Percentiles rank a stretch among this genome's conserved stretches.
phyloP scores from a whole-genome alignment of 2,888 invertebrate species.

The Hyles lineata region DNA sequence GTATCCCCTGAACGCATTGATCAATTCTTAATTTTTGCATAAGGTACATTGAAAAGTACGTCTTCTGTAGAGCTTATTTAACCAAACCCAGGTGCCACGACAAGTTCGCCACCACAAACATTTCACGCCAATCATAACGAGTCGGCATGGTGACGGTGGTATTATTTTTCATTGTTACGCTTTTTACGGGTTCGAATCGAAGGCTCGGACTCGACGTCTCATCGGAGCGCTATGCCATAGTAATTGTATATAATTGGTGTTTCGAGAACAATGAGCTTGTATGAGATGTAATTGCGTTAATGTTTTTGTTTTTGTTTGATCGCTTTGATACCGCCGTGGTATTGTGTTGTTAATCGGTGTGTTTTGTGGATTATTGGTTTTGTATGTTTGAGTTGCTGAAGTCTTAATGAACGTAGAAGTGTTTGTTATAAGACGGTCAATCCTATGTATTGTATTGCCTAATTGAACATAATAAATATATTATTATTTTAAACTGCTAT shows the following conservation, averaged over 20 bases:
- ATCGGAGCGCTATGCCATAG: conserved; percentile 80
- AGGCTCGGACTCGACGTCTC: conserved; percentile 55
- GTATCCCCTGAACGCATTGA: no score
- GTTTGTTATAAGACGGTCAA: no score
- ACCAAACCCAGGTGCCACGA: not conserved
- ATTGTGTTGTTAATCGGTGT: conserved; percentile 51
- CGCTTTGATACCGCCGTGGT: conserved; percentile 75
- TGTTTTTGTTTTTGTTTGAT: conserved; percentile 60
- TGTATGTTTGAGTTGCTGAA: not conserved
- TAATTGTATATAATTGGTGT: conserved; percentile 85
- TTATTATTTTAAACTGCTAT: no score
- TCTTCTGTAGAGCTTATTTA: not conserved
- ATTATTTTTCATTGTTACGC: conserved; percentile 71
- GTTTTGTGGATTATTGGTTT: conserved; percentile 16
- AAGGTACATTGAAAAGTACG: no score
- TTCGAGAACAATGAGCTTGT: conserved; percentile 82
- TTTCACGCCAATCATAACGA: conserved; percentile 32
- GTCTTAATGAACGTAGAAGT: no score
- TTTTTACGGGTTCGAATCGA: conserved; percentile 64
- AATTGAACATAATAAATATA: no score
- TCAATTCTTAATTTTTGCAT: no score
- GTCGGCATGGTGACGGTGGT: conserved; percentile 38
- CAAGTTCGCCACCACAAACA: not conserved
- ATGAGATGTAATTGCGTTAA: conserved; percentile 79
- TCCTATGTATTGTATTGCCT: no score